These are phyloP conservation scores for Puffinus mauretanicus DNA, from an alignment of 2,113 vertebrate species.

Conservation along the genomic window DNA sequence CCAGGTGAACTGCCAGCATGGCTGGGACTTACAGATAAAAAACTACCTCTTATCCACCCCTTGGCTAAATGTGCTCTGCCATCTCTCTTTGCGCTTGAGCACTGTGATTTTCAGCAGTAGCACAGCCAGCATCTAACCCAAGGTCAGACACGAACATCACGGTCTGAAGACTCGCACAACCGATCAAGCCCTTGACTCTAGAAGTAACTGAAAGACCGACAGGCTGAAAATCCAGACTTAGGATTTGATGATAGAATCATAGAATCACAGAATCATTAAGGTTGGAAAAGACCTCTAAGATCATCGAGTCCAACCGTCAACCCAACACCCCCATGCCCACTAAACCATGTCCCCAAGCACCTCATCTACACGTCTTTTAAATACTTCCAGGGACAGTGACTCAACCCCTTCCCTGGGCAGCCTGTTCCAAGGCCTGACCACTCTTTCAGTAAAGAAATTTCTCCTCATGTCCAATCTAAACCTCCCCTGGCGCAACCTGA, in stretches of 20 bases:
- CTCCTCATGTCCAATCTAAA: too few species aligned
- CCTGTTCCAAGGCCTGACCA: too few species aligned
- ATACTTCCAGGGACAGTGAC: too few species aligned
- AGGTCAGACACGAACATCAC: rapidly evolving
- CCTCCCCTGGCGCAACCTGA: too few species aligned
- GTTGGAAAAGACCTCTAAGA: too few species aligned
- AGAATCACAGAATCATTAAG: too few species aligned
- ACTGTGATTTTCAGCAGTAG: neutral
- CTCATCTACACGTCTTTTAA: too few species aligned
- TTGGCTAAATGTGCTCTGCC: neutral
- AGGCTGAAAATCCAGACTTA: neutral
- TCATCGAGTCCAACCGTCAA: too few species aligned
- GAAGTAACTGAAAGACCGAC: neutral
- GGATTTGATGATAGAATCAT: neutral
- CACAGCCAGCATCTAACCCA: neutral
- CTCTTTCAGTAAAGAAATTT: too few species aligned
- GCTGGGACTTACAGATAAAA: neutral
- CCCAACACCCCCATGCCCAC: too few species aligned
- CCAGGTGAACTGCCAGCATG: neutral
- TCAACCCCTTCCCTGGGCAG: too few species aligned
- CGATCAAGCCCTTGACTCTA: neutral
- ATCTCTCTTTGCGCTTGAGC: neutral
- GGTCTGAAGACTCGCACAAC: rapidly evolving
- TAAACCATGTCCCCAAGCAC: too few species aligned
- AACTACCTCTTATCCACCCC: neutral